These are phyloP conservation scores for Spilogale gracilis DNA, from an alignment of 2,113 vertebrate species.

Conservation along the genomic window DNA sequence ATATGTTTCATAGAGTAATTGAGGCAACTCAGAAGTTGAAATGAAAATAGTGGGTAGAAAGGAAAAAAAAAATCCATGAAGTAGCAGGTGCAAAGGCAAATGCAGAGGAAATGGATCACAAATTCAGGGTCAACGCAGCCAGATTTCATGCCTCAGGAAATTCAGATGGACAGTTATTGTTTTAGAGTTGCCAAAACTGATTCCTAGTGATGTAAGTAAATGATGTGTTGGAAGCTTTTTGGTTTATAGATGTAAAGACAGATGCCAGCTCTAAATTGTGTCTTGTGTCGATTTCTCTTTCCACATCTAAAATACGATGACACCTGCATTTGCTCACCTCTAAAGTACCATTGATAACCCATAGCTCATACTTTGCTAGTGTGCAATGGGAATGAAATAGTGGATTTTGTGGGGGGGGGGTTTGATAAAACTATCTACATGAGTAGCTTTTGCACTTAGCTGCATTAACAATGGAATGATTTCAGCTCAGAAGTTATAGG, in stretches of 20 bases:
- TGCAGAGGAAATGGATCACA: neutral
- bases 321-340: neutral
- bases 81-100: neutral
- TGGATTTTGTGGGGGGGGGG: neutral
- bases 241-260: neutral
- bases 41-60: neutral
- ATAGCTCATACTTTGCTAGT: neutral
- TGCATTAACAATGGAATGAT: neutral
- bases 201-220: neutral
- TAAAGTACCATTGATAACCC: neutral
- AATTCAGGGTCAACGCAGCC: neutral
- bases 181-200: neutral
- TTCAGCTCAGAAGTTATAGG: neutral
- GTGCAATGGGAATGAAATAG: neutral
- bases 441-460: neutral
- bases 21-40: neutral
- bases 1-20: neutral
- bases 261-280: neutral
- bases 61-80: neutral
- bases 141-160: neutral
- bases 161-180: neutral
- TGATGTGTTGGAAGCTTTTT: neutral
- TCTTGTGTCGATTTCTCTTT: neutral
- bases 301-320: neutral
- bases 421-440: neutral